phyloP scores from a whole-genome alignment of 2,113 vertebrate species.

The Psittacula cyanocephala region DNA sequence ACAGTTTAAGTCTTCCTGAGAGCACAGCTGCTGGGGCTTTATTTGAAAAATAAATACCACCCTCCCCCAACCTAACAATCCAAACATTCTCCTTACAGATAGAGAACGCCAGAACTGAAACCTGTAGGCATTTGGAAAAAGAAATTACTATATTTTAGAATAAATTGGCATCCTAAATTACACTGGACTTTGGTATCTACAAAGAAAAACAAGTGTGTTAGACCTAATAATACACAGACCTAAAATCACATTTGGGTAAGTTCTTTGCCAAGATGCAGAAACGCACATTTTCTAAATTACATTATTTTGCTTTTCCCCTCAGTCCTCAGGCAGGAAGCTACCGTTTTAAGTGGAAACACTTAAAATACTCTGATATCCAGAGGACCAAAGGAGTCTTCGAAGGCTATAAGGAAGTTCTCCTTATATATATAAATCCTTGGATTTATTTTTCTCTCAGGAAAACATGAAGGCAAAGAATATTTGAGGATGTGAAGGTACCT shows the following conservation, averaged over 20 bases:
- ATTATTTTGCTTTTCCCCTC: neutral
- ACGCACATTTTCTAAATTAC: neutral
- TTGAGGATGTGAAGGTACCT: neutral
- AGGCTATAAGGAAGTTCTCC: neutral
- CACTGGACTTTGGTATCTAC: neutral
- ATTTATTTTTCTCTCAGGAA: neutral
- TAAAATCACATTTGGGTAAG: neutral
- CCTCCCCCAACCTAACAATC: neutral
- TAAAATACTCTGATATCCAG: neutral
- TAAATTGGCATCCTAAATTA: conserved; percentile 21
- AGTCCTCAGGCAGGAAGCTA: neutral
- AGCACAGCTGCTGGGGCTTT: neutral
- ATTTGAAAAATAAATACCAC: neutral
- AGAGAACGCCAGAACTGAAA: neutral
- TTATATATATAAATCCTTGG: neutral
- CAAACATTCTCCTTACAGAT: neutral
- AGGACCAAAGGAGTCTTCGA: neutral
- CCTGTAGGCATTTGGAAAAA: neutral
- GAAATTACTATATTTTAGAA: neutral
- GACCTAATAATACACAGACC: neutral
- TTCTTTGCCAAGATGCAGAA: neutral
- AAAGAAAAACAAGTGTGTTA: neutral
- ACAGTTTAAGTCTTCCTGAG: neutral
- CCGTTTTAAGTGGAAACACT: neutral
- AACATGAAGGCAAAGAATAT: neutral